A percentile compares a stretch with the other conserved stretches of the same genome.
Evolutionary conservation across 2,888 invertebrate species (phyloP).

Genomic region (Clanis bilineata): DNA sequence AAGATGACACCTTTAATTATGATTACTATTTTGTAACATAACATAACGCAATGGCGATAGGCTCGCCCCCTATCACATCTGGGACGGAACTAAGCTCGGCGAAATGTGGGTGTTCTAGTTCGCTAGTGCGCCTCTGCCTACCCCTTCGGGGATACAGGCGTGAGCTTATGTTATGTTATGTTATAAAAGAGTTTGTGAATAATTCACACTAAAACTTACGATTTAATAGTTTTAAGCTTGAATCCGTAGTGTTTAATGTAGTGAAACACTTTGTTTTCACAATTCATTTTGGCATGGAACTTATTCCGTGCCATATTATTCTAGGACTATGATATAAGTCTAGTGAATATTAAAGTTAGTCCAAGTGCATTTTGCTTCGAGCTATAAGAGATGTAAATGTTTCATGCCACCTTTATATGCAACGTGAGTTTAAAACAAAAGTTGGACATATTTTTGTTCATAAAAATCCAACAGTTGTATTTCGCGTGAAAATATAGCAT

Average conservation of each 20-base stretch:
- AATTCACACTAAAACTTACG: background rate
- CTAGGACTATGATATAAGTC: background rate
- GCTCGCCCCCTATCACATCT: too few relatives aligned
- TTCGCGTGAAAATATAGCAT: background rate
- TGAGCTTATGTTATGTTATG: too few relatives aligned
- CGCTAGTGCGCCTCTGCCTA: too few relatives aligned
- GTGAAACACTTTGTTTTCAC: background rate
- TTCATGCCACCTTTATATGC: background rate
- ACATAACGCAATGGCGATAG: too few relatives aligned
- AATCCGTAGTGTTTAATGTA: background rate
- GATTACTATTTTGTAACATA: too few relatives aligned
- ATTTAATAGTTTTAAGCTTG: background rate
- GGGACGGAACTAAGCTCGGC: too few relatives aligned
- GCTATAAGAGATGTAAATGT: background rate
- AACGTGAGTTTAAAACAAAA: background rate
- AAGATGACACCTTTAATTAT: too few relatives aligned
- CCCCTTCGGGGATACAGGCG: too few relatives aligned
- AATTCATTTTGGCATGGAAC: background rate
- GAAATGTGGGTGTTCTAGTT: too few relatives aligned
- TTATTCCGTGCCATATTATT: conserved; percentile 2
- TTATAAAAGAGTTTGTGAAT: too few relatives aligned
- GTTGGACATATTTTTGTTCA: background rate
- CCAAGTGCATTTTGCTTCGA: background rate
- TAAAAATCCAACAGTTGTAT: too few relatives aligned
- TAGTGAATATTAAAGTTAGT: background rate